phyloP scores from a whole-genome alignment of 2,888 invertebrate genomes.

The Mamestra brassicae region DNA sequence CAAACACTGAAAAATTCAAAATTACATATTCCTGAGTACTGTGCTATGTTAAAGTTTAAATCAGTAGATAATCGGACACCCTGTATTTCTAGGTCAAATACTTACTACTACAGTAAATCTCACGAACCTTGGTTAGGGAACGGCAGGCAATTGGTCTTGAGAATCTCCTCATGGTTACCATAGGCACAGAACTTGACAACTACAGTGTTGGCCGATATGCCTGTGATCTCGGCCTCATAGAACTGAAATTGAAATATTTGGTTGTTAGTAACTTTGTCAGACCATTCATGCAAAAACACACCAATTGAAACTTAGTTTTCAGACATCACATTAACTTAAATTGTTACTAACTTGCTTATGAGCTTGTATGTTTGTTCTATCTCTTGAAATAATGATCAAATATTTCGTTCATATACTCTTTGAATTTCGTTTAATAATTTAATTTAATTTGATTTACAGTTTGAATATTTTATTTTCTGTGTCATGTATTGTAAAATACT shows the following conservation, averaged over 20 bases:
- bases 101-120: conserved; percentile 22
- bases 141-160: conserved; percentile 95
- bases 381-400: too few species aligned
- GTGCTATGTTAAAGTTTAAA: too few species aligned
- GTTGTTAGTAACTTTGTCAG: background rate
- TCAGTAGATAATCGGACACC: too few species aligned
- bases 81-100: background rate
- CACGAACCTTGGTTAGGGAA: conserved; percentile 85
- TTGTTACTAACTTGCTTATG: background rate
- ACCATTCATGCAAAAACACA: background rate
- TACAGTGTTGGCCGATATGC: conserved; percentile 95
- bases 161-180: conserved; percentile 97
- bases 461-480: too few species aligned
- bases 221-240: conserved; percentile 96
- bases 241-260: conserved; percentile 89
- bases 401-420: too few species aligned
- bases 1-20: too few species aligned
- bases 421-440: too few species aligned
- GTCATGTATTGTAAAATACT: too few species aligned
- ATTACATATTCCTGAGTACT: too few species aligned
- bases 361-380: background rate
- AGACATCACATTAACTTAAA: background rate
- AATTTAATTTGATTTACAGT: too few species aligned
- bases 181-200: conserved; percentile 97
- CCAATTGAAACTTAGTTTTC: too few species aligned